Conservation (phyloP, 1,140 invertebrate genomes). For the Habropoda laboriosa region DNA sequence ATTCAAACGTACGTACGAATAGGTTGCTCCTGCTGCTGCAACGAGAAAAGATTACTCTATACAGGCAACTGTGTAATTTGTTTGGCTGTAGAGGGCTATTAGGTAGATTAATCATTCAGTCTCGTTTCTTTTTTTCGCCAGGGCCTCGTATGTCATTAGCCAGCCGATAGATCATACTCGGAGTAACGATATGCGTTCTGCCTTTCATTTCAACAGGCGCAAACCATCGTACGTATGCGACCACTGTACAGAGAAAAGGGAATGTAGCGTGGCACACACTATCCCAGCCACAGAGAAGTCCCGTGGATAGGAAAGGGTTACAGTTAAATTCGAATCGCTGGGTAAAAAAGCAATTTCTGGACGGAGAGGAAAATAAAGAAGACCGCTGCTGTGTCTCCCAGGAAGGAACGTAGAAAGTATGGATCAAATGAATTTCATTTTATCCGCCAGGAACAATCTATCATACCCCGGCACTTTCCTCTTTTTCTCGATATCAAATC, state of each 20-base stretch:
- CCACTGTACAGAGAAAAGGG: not conserved
- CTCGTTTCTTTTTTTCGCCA: conserved; percentile 19
- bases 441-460: conserved; percentile 13
- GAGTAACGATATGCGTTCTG: conserved; percentile 33
- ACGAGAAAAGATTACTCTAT: conserved; percentile 29
- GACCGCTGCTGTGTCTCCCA: not conserved
- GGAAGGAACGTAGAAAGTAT: not conserved
- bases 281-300: not conserved
- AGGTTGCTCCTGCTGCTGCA: not conserved
- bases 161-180: conserved; percentile 31
- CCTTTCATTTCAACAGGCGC: conserved; percentile 15
- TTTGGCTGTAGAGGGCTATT: conserved; percentile 23
- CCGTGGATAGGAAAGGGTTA: not conserved
- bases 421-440: conserved; percentile 33
- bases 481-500: conserved; percentile 27
- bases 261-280: not conserved
- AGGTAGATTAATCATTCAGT: conserved; percentile 38
- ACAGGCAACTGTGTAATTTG: conserved; percentile 32
- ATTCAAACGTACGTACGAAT: not conserved
- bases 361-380: not conserved
- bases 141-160: conserved; percentile 26
- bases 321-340: conserved; percentile 16
- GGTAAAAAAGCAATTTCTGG: not conserved
- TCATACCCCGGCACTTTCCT: conserved; percentile 4
- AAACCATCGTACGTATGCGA: not conserved